Base-by-base conservation (phyloP, 2,888 invertebrate genomes). In the Plebejus argus region DNA sequence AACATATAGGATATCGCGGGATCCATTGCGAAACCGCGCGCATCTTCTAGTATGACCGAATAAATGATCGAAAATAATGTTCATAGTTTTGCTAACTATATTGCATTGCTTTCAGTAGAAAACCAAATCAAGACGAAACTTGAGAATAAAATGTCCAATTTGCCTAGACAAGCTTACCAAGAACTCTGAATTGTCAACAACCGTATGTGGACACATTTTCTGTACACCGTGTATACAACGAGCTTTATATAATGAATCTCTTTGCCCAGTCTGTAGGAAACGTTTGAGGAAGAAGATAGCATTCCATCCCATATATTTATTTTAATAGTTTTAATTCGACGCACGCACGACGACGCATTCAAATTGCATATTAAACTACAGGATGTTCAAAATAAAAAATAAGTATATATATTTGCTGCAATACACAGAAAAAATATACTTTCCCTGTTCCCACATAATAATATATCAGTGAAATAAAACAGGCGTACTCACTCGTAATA, bases 151-250 rank as follows among this genome's bases (percentile, higher is more conserved):
- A 78, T 88, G 88, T 77, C 89, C 88, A 0, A 88, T 88, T 79
- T 88, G 88, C 76, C 85, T 85, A 28, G 85, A 85, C 78, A 84
- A 86, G 35, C 81, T 86, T 39, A 81, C 81, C 28, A 85, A 80
- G 28, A 39, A 45, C 76, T 82, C 85, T 15, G 78, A 83, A 2
- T 82, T 86, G 15, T 85, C 86, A 1, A 83, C 88, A 0, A 88
- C 88, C 1, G 84, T 83, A 66, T 88, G 88, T 79, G 88, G 88
- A 20, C 88, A 88, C 77, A 85, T 88, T 0, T 88, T 88, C 82
- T 88, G 88, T 78, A 83, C 83, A 18, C 77, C 78, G 45, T 88
- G 88, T 78, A 82, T 88, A 33, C 79, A 84, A 78, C 83, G 80
- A 76, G 84, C 89, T n/a, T 72, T 87, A 49, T 78, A 77, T 66